phyloP scores from a whole-genome alignment of 1,140 invertebrate genomes.

The Caenorhabditis briggsae region DNA sequence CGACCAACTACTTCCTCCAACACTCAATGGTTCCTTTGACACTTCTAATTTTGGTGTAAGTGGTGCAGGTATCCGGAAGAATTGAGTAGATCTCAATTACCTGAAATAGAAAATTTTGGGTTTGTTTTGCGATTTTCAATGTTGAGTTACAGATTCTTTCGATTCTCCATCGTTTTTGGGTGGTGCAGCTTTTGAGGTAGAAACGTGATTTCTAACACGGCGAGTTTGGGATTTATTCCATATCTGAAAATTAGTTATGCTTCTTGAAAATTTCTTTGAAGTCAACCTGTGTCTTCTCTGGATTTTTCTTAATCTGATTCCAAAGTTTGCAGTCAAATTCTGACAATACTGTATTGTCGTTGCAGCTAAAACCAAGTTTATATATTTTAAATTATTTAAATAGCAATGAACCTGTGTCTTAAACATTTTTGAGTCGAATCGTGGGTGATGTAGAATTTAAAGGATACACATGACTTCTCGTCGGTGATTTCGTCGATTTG shows the following conservation, averaged over 20 bases:
- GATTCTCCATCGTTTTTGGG: background rate
- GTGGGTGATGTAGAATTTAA: constrained; percentile 48
- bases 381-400: background rate
- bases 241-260: background rate
- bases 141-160: background rate
- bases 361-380: background rate
- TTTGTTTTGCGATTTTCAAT: background rate
- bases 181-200: background rate
- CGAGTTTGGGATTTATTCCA: constrained; percentile 31
- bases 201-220: constrained; percentile 22
- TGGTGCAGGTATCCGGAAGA: constrained; percentile 17
- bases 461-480: constrained; percentile 14
- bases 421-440: constrained; percentile 35
- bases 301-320: constrained; percentile 29
- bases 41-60: constrained; percentile 27
- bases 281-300: background rate
- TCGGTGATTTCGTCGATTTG: constrained; percentile 32
- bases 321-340: constrained; percentile 34
- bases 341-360: background rate
- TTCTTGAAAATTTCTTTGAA: background rate
- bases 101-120: background rate
- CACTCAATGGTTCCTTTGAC: constrained; percentile 3
- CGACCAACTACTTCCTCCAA: constrained; percentile 13
- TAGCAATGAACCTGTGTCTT: background rate
- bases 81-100: background rate